Evolutionary conservation across 2,888 invertebrate species (phyloP), one percentile per base, ranked within the genome.

Genomic region (Drosophila tanythrix): DNA sequence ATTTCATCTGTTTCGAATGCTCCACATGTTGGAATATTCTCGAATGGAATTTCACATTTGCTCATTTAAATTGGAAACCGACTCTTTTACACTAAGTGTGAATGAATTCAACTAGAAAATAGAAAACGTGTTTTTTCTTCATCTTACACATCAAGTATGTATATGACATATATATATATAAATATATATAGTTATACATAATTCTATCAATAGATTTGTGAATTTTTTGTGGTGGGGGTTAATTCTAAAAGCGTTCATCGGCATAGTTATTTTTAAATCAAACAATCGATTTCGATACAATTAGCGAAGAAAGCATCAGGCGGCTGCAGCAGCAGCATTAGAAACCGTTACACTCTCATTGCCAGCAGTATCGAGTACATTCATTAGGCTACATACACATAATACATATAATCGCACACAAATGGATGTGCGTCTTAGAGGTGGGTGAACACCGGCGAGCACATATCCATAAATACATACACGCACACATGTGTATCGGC

Each of bases 211-310:
- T 64, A 50, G 55, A n/a, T 56, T 18, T 63, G 55, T 68, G 56
- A 29, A n/a, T 31, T 31, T 53, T 61, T 68, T 68, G 58, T 75
- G 46, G 70, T 57, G 79, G 57, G 70, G 64, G 65, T 63, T 68
- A 77, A 72, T 76, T 88, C 87, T 86, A 88, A 89, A 88, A 88
- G 78, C 70, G 89, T 83, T 88, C 87, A 84, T 89, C 88, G 84
- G 74, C 69, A 73, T 50, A 61, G 59, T 73, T 88, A 90, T 85
- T 82, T 90, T 80, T 88, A 83, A 90, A 70, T 78, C 87, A 89
- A 89, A 89, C 88, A 88, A 88, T 86, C 74, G 77, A 83, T 87
- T 88, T 79, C 65, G 66, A 77, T 83, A 86, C 80, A 88, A 83
- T 74, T 73, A 81, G 83, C 70, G 56, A 35, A 38, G 38, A 18